A percentile compares a stretch with the other conserved stretches of the same genome.
These are phyloP conservation scores for Xenopus petersii DNA, from an alignment of 2,797 vertebrate genomes.

Conservation along the genomic window DNA sequence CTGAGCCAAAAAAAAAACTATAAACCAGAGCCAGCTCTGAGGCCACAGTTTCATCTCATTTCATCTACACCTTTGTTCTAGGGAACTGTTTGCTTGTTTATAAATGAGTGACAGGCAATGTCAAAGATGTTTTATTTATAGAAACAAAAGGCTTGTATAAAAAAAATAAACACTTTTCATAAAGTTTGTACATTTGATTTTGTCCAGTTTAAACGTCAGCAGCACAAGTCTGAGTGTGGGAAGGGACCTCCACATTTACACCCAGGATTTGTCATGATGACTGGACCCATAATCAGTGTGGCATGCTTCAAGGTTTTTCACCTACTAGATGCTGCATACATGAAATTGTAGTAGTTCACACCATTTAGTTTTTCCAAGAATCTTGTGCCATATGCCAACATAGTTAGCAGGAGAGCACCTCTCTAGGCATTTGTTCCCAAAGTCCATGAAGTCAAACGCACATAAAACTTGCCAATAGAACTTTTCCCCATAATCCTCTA, in stretches of 20 bases:
- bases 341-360: not conserved
- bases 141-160: slow-evolving; percentile 36
- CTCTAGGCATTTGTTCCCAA: not conserved
- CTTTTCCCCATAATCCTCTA: not conserved
- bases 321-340: not conserved
- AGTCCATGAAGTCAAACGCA: not conserved
- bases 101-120: slow-evolving; percentile 10
- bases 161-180: slow-evolving; percentile 28
- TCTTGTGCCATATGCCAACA: not conserved
- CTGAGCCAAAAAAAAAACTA: too few relatives aligned
- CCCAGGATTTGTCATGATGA: not conserved
- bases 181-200: slow-evolving; percentile 28
- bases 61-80: too few relatives aligned
- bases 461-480: not conserved
- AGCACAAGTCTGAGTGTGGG: not conserved
- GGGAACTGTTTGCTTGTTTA: too few relatives aligned
- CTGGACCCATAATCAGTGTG: not conserved
- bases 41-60: too few relatives aligned
- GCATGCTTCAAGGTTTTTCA: not conserved
- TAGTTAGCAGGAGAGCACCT: not conserved
- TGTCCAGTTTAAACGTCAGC: slow-evolving; percentile 6
- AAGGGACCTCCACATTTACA: not conserved
- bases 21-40: too few relatives aligned
- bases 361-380: not conserved
- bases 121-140: slow-evolving; percentile 31